These are phyloP conservation scores for Geophilus truncorum DNA, from an alignment of 2,888 invertebrate genomes.

Conservation along the genomic window DNA sequence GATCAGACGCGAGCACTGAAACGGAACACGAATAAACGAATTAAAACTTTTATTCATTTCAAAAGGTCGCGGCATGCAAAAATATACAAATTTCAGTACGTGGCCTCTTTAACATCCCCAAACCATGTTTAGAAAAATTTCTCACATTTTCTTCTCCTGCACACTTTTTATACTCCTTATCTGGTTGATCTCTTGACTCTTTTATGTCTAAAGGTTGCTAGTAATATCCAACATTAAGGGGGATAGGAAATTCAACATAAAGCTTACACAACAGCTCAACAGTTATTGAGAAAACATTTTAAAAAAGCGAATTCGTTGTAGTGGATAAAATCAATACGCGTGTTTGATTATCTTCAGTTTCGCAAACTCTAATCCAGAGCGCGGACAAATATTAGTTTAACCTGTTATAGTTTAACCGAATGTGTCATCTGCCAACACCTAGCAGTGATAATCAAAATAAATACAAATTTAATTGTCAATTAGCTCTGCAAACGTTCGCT, in stretches of 20 bases:
- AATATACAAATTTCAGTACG: no score
- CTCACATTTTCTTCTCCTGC: not conserved
- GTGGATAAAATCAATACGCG: not conserved
- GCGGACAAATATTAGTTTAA: no score
- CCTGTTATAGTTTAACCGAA: no score
- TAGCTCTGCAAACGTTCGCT: no score
- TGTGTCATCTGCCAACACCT: not conserved
- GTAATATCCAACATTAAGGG: not conserved
- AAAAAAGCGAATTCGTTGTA: not conserved
- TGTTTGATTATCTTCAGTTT: no score
- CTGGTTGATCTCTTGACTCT: not conserved
- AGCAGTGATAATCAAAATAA: not conserved
- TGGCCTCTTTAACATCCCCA: not conserved
- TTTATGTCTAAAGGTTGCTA: not conserved
- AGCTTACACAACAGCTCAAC: not conserved
- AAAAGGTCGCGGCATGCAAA: no score
- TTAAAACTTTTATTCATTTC: no score
- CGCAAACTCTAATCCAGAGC: no score
- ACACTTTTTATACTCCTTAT: not conserved
- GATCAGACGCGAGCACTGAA: slow-evolving; percentile 53
- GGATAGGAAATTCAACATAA: not conserved
- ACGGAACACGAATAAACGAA: not conserved
- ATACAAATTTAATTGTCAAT: not conserved
- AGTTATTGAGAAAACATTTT: not conserved
- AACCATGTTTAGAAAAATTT: not conserved